phyloP scores from a whole-genome alignment of 1,140 invertebrate genomes.

The Choristoneura fumiferana region DNA sequence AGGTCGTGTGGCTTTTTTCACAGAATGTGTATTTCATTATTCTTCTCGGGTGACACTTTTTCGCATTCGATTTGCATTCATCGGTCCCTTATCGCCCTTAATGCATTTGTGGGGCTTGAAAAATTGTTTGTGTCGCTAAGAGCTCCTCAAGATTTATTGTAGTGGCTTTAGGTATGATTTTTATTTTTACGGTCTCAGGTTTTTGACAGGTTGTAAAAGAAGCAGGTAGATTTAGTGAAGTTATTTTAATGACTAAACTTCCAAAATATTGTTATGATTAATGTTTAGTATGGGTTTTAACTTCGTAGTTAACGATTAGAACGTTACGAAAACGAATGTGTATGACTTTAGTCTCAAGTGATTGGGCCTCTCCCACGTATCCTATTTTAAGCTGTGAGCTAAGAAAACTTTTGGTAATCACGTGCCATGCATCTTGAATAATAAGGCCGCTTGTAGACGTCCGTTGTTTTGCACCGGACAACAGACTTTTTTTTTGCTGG shows the following conservation, averaged over 20 bases:
- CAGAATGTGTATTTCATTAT: neutral
- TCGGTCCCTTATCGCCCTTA: conserved; percentile 5
- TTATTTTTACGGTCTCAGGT: neutral
- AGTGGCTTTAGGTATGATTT: conserved; percentile 1
- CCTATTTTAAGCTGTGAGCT: neutral
- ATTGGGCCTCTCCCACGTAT: neutral
- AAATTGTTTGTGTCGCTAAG: neutral
- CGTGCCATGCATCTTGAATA: neutral
- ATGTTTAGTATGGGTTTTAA: too few species aligned
- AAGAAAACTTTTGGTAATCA: neutral
- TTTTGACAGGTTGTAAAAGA: neutral
- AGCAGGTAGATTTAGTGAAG: neutral
- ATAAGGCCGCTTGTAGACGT: too few species aligned
- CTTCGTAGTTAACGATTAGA: too few species aligned
- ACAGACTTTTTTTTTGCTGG: too few species aligned
- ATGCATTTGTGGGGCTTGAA: conserved; percentile 2
- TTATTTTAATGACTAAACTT: too few species aligned
- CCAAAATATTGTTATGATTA: too few species aligned
- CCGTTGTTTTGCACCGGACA: too few species aligned
- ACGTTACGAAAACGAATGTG: too few species aligned
- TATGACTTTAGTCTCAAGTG: too few species aligned
- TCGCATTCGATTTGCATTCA: conserved; percentile 11
- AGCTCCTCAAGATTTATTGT: conserved; percentile 13
- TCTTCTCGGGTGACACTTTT: conserved; percentile 5
- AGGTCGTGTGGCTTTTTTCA: neutral